phyloP scores from a whole-genome alignment of 2,888 invertebrate species.

The Adineta ricciae region DNA sequence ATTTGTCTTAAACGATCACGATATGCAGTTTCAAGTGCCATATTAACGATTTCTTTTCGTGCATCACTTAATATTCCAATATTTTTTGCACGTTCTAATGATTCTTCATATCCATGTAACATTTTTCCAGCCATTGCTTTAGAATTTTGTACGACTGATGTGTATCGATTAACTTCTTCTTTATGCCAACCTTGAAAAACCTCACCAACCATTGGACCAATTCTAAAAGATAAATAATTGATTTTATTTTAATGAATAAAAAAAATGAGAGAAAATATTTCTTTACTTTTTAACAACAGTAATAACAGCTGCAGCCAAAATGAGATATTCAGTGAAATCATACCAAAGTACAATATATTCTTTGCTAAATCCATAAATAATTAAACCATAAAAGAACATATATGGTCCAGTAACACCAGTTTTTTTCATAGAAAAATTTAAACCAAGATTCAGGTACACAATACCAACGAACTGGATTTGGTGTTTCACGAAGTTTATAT shows the following conservation, averaged over 20 bases:
- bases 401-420: conserved; percentile 80
- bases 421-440: conserved; percentile 80
- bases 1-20: conserved; percentile 58
- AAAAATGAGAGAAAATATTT: not conserved
- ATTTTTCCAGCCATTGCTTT: not conserved
- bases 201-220: not conserved
- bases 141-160: not conserved
- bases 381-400: conserved; percentile 67
- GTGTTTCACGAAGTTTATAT: conserved; percentile 60
- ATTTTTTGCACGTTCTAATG: not conserved
- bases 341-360: conserved; percentile 66
- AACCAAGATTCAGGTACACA: conserved; percentile 94
- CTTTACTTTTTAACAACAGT: conserved; percentile 58
- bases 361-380: conserved; percentile 78
- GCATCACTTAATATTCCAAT: conserved; percentile 23
- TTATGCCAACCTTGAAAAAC: not conserved
- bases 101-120: conserved; percentile 3
- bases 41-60: conserved; percentile 66
- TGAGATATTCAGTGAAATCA: conserved; percentile 71
- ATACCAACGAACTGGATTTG: conserved; percentile 69
- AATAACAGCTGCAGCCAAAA: conserved; percentile 61
- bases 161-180: not conserved
- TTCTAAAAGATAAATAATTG: not conserved
- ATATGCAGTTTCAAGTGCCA: conserved; percentile 87
- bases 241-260: too few relatives aligned